Percentiles rank a stretch among this genome's conserved stretches.
phyloP scores from a whole-genome alignment of 2,113 vertebrate species.

The Bostrychus sinensis region DNA sequence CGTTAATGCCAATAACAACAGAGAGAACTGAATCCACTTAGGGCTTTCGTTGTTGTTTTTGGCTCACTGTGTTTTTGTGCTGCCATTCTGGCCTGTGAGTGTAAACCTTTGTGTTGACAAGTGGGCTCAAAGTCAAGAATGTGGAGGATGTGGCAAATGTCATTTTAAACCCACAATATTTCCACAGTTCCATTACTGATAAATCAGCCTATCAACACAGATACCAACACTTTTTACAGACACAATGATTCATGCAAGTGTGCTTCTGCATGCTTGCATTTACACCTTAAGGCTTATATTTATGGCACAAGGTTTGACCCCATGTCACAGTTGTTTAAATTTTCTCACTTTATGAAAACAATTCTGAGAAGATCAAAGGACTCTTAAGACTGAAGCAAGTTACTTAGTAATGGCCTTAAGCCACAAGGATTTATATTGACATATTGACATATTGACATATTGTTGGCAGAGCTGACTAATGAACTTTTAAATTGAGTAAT shows the following conservation, averaged over 20 bases:
- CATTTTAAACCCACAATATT: conserved; percentile 47
- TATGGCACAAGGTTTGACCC: conserved; percentile 21
- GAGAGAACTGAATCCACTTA: conserved; percentile 49
- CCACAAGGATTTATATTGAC: conserved; percentile 16
- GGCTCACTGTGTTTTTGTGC: conserved; percentile 39
- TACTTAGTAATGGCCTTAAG: conserved; percentile 28
- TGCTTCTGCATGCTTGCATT: background rate
- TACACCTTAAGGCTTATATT: background rate
- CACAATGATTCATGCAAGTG: background rate
- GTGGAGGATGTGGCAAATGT: conserved; percentile 45
- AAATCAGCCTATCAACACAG: conserved; percentile 52
- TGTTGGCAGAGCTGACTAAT: conserved; percentile 8
- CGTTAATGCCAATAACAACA: conserved; percentile 55
- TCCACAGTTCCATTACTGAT: conserved; percentile 43
- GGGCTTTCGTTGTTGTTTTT: conserved; percentile 69
- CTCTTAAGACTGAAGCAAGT: conserved; percentile 18
- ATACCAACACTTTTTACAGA: background rate
- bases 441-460: conserved; percentile 9
- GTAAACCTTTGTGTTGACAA: conserved; percentile 44
- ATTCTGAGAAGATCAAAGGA: conserved; percentile 47
- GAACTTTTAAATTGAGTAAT: background rate
- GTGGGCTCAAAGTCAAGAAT: conserved; percentile 57
- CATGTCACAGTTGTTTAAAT: conserved; percentile 30
- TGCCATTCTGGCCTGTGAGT: conserved; percentile 30
- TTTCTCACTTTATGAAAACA: conserved; percentile 24